Base-by-base conservation (phyloP, 2,113 vertebrate species). In the Rana temporaria region DNA sequence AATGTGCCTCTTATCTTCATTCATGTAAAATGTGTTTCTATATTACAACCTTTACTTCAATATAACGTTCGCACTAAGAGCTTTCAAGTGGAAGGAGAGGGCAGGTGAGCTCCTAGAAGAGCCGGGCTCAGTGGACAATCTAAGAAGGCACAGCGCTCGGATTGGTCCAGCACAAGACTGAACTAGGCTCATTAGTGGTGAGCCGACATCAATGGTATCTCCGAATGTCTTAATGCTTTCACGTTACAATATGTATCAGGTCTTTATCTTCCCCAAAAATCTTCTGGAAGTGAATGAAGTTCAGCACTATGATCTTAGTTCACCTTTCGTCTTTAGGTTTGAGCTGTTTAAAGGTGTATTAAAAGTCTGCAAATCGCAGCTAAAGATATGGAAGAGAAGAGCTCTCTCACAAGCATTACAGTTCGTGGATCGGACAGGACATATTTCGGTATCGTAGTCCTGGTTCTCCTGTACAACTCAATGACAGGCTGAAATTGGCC, bases 231-330 rank as follows among this genome's bases (percentile, higher is more conserved):
- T 57, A n/a, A 17, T 59, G 55, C 19, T 59, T n/a, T 60, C 71
- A 74, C n/a, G 24, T 12, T 14, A 57, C 11, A 30, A 73, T 32
- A 17, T 57, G 70, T 22, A 73, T 57, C 53, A 34, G 17, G 17
- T 18, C 24, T 32, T 20, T 19, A n/a, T 16, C 56, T 74, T 74
- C 57, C 71, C 55, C 4, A 74, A 73, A 74, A 74, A 9, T 55
- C 24, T 55, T 53, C 18, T 16, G 3, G 17, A 4, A 30, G 60
- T 30, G 75, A 26, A 17, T 34, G 26, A 55, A 30, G 75, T 34
- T 20, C 64, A 26, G 64, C 14, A 48, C 64, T 68, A 52, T 67
- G 77, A 68, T 79, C 77, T 55, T 18, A 7, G 52, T 17, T 68
- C 77, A 79, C 77, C 65, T 67, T 48, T 48, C 24, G 6, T 19